phyloP scores from a whole-genome alignment of 2,888 invertebrate species.

The Drosophila fungiperda region DNA sequence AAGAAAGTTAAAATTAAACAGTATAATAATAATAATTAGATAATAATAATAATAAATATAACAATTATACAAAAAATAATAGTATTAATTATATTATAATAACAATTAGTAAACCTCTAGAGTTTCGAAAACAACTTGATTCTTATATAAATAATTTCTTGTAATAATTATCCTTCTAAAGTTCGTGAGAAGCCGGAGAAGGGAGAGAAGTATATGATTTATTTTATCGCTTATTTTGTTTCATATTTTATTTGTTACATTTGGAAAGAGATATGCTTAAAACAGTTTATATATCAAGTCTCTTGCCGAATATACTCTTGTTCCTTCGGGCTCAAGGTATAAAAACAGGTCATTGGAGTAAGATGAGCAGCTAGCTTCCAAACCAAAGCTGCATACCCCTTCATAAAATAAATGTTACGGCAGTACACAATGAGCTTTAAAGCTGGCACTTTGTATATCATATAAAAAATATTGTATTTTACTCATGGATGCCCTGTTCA shows the following conservation, averaged over 20 bases:
- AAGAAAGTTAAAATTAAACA: neutral
- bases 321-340: slow-evolving; percentile 2
- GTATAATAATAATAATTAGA: neutral
- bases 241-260: neutral
- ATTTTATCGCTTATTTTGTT: neutral
- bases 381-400: slow-evolving; percentile 7
- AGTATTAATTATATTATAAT: neutral
- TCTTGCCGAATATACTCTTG: neutral
- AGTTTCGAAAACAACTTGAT: neutral
- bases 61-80: neutral
- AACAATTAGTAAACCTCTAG: neutral
- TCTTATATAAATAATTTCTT: neutral
- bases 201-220: neutral
- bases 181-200: neutral
- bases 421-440: slow-evolving; percentile 37
- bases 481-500: slow-evolving; percentile 4
- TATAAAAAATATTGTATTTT: neutral
- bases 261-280: neutral
- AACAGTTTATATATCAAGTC: neutral
- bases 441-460: slow-evolving; percentile 10
- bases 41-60: neutral
- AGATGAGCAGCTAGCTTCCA: slow-evolving; percentile 57
- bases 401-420: slow-evolving; percentile 52
- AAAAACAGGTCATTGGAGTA: slow-evolving; percentile 80
- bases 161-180: neutral